Base-by-base conservation (phyloP, 1,140 invertebrate genomes). In the Oryzaephilus surinamensis region DNA sequence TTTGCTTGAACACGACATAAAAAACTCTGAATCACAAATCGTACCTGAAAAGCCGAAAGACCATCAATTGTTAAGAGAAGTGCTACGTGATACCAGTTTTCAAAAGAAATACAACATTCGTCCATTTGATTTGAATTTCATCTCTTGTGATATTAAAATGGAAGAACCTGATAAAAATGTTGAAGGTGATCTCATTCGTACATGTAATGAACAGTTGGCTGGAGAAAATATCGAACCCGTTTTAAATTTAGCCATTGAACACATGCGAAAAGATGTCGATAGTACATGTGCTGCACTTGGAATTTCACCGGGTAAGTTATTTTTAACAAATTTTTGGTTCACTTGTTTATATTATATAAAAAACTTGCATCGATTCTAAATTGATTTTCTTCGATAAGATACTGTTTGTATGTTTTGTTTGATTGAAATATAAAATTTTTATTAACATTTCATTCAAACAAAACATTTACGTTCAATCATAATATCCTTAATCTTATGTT, bases 251-350 rank as follows among this genome's bases (percentile, higher is more conserved):
- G 86, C 85, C 4, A 83, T 90, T 47, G 84, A 90, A 51, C 82
- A 90, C 55, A 76, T 86, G 38, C 79, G 84, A 42, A 79, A 81
- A 50, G 86, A 90, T 57, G 84, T 90, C 19, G 78, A 84, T 48
- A 81, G 79, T 51, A 87, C 84, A 2, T 91, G 86, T 58, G 75
- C 76, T 3, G 74, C 83, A 36, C 72, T 91, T 45, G 83, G 81
- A 54, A 91, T 92, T 61, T 83, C 86, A 57, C 76, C 80, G 64
- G 86, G 87, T 91, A 64, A 79, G 76, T 42, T 18, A 18, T 19
- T 37, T 26, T n/a, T n/a, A n/a, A n/a, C n/a, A n/a, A n/a, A n/a
- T n/a, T n/a, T n/a, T n/a, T n/a, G n/a, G n/a, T n/a, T n/a, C n/a
- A n/a, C n/a, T n/a, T n/a, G 23, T 4, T 13, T 35, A 7, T 2